These are phyloP conservation scores for Nylanderia fulva DNA, from an alignment of 1,140 invertebrate genomes.

Conservation along the genomic window DNA sequence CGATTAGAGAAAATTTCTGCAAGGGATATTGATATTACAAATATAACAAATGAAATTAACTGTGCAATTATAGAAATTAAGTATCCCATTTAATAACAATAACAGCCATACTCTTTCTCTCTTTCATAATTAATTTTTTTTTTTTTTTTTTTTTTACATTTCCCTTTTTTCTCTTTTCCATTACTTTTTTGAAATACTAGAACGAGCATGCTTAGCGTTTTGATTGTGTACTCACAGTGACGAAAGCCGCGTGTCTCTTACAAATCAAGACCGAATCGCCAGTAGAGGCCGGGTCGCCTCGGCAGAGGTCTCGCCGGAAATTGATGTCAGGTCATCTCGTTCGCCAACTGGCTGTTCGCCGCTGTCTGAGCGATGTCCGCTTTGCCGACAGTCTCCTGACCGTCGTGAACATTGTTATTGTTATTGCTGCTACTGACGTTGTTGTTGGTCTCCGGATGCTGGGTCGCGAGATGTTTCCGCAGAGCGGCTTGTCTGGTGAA, in stretches of 20 bases:
- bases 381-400: slow-evolving; percentile 27
- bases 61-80: slow-evolving; percentile 6
- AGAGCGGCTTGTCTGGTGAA: slow-evolving; percentile 94
- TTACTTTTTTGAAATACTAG: neutral
- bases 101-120: slow-evolving; percentile 25
- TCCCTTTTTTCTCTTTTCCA: neutral
- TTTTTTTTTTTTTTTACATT: neutral
- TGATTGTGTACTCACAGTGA: slow-evolving; percentile 71
- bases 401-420: slow-evolving; percentile 44
- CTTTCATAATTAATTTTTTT: neutral
- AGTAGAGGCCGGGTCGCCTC: slow-evolving; percentile 81
- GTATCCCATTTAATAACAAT: slow-evolving; percentile 20
- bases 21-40: neutral
- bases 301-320: slow-evolving; percentile 83
- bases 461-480: slow-evolving; percentile 91
- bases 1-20: too few relatives aligned
- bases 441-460: slow-evolving; percentile 83
- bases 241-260: slow-evolving; percentile 65
- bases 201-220: slow-evolving; percentile 59
- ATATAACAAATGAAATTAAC: neutral
- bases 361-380: slow-evolving; percentile 63
- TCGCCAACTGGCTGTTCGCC: slow-evolving; percentile 39
- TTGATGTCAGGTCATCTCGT: slow-evolving; percentile 82
- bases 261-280: slow-evolving; percentile 84
- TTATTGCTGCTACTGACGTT: slow-evolving; percentile 69